Percentiles rank a stretch among this genome's conserved stretches.
Conservation (phyloP, 2,797 vertebrate genomes). For the Eptatretus atami region DNA sequence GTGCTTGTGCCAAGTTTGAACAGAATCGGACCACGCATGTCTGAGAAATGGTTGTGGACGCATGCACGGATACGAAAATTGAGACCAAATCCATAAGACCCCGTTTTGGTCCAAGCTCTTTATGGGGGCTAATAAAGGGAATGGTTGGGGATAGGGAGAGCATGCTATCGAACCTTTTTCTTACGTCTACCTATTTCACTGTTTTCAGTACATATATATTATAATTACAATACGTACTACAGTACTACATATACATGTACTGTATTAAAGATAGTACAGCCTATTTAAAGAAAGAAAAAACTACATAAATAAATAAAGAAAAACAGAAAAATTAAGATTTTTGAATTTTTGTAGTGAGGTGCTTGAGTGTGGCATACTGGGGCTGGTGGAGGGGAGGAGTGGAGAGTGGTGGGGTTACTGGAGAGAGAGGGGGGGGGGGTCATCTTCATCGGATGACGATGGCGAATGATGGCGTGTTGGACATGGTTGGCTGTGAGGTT, state of each 20-base stretch:
- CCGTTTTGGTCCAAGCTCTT: too few species aligned
- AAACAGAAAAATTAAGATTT: not conserved
- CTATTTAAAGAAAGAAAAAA: not conserved
- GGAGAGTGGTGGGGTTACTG: not conserved
- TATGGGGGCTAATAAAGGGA: not conserved
- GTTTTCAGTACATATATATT: not conserved
- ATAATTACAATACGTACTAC: too few species aligned
- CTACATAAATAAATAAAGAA: not conserved
- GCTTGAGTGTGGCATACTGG: conserved; percentile 3
- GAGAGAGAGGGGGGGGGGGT: too few species aligned
- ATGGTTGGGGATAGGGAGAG: not conserved
- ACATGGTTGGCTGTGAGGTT: not conserved
- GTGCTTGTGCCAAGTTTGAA: too few species aligned
- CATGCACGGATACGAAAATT: too few species aligned
- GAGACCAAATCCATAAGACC: too few species aligned
- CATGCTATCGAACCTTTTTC: not conserved
- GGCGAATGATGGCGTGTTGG: not conserved
- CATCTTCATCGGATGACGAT: too few species aligned
- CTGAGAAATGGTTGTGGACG: too few species aligned
- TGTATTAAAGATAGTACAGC: not conserved
- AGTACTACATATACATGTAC: too few species aligned
- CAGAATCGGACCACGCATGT: too few species aligned
- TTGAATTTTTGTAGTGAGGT: not conserved
- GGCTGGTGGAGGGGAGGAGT: conserved; percentile 1
- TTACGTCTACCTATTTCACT: not conserved